Evolutionary conservation across 2,797 vertebrate species (phyloP).

Genomic region (Coregonus sp.): DNA sequence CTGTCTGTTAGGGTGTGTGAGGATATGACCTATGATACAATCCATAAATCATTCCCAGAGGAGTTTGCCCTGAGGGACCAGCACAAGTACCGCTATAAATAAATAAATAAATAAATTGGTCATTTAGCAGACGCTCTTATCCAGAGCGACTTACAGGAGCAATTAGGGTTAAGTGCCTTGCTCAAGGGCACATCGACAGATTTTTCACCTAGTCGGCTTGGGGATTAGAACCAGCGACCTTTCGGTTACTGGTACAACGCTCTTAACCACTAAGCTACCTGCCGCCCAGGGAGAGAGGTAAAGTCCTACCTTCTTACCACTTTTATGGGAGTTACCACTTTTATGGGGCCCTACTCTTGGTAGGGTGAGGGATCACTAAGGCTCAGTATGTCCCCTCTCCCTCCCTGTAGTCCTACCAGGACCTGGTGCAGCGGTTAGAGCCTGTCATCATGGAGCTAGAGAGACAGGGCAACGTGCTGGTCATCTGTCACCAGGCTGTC

Average conservation of each 20-base stretch:
- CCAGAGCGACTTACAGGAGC: no score
- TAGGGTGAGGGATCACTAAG: no score
- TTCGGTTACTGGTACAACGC: no score
- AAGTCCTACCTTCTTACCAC: slow-evolving; percentile 13
- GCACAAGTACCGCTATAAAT: slow-evolving; percentile 98
- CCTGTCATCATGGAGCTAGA: slow-evolving; percentile 98
- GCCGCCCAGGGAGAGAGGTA: slow-evolving; percentile 98
- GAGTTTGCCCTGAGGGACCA: slow-evolving; percentile 95
- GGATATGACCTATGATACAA: slow-evolving; percentile 95
- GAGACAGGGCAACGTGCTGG: slow-evolving; percentile 90
- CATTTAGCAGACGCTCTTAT: no score
- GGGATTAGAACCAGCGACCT: no score
- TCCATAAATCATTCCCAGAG: slow-evolving; percentile 87
- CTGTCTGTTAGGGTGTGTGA: slow-evolving; percentile 88
- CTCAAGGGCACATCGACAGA: no score
- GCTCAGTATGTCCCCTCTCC: slow-evolving; percentile 12
- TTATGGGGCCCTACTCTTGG: neutral
- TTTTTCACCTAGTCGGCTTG: no score
- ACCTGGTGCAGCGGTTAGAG: slow-evolving; percentile 94
- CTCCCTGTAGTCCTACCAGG: slow-evolving; percentile 89
- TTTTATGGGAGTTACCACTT: neutral
- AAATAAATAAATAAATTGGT: no score
- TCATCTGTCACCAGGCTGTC: slow-evolving; percentile 95
- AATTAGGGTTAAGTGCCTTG: no score
- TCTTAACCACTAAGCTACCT: no score